A percentile compares a stretch with the other conserved stretches of the same genome.
Conservation (phyloP, 2,888 invertebrate genomes). For the Auanema sp. region DNA sequence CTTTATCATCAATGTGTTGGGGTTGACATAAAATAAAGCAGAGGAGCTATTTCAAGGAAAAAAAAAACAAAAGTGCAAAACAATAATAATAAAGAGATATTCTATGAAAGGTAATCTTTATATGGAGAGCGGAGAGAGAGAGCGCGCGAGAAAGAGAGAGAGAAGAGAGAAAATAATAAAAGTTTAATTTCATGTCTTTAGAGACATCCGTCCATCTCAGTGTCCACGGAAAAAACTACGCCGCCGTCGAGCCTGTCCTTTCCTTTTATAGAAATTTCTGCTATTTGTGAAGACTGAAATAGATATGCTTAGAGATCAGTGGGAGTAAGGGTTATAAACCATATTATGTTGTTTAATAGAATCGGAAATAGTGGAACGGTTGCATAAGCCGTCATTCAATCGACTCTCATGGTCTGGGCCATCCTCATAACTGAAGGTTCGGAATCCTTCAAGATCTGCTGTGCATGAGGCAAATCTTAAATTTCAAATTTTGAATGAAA, state of each 20-base stretch:
- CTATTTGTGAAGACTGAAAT: not conserved
- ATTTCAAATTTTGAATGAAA: conserved; percentile 4
- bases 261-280: no score
- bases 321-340: not conserved
- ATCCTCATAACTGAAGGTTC: conserved; percentile 59
- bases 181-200: no score
- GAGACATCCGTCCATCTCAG: conserved; percentile 34
- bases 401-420: conserved; percentile 55
- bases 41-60: no score
- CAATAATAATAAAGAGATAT: no score
- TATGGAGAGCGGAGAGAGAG: no score
- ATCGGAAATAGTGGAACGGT: conserved; percentile 2
- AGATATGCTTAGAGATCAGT: not conserved
- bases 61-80: no score
- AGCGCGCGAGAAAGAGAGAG: no score
- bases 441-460: conserved; percentile 48
- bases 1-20: no score
- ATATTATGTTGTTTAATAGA: not conserved
- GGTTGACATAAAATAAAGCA: no score
- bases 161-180: no score
- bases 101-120: no score
- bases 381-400: conserved; percentile 12
- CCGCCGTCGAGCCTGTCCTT: not conserved
- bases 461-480: conserved; percentile 32
- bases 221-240: conserved; percentile 37